Conservation (phyloP, 2,113 vertebrate species). For the Cettia cetti region DNA sequence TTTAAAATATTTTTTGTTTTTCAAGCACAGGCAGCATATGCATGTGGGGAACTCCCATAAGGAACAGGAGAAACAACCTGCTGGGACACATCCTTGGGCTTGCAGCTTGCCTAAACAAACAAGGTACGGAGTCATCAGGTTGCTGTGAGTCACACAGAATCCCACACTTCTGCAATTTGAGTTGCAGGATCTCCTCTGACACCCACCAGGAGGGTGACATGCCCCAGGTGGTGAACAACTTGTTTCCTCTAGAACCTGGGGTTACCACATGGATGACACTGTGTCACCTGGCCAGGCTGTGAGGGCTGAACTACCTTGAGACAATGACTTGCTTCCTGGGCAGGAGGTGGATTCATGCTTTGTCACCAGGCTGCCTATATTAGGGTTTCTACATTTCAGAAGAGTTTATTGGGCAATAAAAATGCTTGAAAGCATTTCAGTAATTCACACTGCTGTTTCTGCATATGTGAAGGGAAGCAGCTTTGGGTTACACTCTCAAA, state of each 20-base stretch:
- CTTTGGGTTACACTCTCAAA: neutral
- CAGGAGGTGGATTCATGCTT: neutral
- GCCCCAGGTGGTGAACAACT: neutral
- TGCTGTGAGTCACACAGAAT: neutral
- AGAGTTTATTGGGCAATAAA: neutral
- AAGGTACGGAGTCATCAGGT: neutral
- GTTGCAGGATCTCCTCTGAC: neutral
- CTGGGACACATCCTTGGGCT: neutral
- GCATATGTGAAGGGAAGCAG: neutral
- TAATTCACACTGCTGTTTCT: neutral
- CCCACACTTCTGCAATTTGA: neutral
- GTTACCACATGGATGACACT: fast-evolving
- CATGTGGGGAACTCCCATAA: neutral
- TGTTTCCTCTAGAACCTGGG: neutral
- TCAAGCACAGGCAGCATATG: neutral
- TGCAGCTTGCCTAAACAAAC: neutral
- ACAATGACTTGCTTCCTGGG: neutral
- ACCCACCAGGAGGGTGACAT: neutral
- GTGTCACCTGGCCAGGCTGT: fast-evolving
- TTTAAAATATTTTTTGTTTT: neutral
- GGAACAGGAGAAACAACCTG: neutral
- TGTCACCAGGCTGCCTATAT: neutral
- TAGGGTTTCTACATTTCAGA: neutral
- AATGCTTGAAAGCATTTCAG: neutral
- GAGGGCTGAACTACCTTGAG: neutral